Percentiles rank a stretch among this genome's conserved stretches.
These are phyloP conservation scores for Calameuta filiformis DNA, from an alignment of 2,888 invertebrate species.

Conservation along the genomic window DNA sequence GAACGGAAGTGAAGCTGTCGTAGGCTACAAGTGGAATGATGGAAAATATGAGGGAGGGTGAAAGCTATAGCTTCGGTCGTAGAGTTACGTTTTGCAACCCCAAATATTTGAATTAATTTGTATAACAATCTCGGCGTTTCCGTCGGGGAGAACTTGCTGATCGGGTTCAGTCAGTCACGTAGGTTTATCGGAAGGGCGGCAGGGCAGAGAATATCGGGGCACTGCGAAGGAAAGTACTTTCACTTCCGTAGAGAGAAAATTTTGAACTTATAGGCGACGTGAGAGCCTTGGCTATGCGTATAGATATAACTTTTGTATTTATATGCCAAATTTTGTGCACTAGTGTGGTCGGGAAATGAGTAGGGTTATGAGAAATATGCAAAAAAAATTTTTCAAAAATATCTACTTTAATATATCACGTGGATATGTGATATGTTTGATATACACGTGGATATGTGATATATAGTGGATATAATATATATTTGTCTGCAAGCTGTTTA, in stretches of 20 bases:
- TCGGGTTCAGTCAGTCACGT: slow-evolving; percentile 45
- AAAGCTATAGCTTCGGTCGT: neutral
- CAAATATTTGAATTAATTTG: slow-evolving; percentile 53
- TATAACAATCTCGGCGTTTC: slow-evolving; percentile 41
- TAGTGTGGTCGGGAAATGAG: neutral
- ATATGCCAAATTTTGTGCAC: no score
- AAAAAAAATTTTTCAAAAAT: slow-evolving; percentile 16
- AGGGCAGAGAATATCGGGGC: neutral
- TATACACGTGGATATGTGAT: no score
- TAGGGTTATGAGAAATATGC: slow-evolving; percentile 6
- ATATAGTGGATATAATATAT: neutral
- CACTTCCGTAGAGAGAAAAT: neutral
- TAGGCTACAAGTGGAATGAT: neutral
- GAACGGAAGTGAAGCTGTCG: no score
- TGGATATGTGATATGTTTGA: no score
- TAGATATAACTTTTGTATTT: neutral
- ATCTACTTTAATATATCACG: no score
- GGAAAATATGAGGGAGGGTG: neutral
- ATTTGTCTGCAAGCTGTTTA: neutral
- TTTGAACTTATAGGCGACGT: neutral
- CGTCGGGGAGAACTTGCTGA: slow-evolving; percentile 34
- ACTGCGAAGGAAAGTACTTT: neutral
- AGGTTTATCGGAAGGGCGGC: slow-evolving; percentile 14
- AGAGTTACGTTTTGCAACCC: slow-evolving; percentile 21
- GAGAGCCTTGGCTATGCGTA: neutral